phyloP scores from a whole-genome alignment of 2,888 invertebrate species.

The Drosophila borborema region DNA sequence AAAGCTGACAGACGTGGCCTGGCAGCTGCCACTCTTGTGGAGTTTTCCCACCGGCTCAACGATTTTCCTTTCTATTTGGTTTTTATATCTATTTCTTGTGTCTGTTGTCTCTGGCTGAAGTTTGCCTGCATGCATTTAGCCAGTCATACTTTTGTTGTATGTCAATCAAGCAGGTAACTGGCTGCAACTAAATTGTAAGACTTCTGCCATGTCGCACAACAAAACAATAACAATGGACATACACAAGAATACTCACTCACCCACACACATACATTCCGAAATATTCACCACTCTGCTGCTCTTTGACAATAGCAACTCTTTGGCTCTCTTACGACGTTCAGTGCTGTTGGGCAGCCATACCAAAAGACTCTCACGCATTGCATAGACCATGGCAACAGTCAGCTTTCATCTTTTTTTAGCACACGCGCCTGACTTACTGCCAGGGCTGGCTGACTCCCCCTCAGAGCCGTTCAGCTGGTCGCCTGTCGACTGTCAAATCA shows the following conservation, averaged over 20 bases:
- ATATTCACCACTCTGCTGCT: constrained; percentile 69
- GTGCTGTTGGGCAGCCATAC: constrained; percentile 36
- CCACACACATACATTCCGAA: background rate
- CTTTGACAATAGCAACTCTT: constrained; percentile 67
- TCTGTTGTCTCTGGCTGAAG: constrained; percentile 12
- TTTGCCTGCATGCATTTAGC: constrained; percentile 33
- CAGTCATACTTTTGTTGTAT: constrained; percentile 32
- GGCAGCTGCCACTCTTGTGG: constrained; percentile 55
- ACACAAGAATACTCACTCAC: background rate
- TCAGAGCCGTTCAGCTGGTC: constrained; percentile 45
- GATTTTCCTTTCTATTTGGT: constrained; percentile 3
- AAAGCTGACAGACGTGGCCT: constrained; percentile 61
- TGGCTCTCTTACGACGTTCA: constrained; percentile 38
- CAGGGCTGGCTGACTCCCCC: background rate
- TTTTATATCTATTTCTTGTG: constrained; percentile 17
- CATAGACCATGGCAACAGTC: constrained; percentile 56
- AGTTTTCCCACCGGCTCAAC: constrained; percentile 42
- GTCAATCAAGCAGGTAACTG: constrained; percentile 64
- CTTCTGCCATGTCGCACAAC: constrained; percentile 26
- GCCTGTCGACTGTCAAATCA: constrained; percentile 82
- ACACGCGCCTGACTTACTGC: constrained; percentile 68
- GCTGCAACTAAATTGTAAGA: constrained; percentile 39
- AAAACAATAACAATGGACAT: constrained; percentile 43
- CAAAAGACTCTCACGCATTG: constrained; percentile 57
- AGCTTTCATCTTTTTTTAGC: constrained; percentile 71